Percentiles rank a stretch among this genome's conserved stretches.
Conservation (phyloP, 2,797 vertebrate species). For the Pogoniulus pusillus region DNA sequence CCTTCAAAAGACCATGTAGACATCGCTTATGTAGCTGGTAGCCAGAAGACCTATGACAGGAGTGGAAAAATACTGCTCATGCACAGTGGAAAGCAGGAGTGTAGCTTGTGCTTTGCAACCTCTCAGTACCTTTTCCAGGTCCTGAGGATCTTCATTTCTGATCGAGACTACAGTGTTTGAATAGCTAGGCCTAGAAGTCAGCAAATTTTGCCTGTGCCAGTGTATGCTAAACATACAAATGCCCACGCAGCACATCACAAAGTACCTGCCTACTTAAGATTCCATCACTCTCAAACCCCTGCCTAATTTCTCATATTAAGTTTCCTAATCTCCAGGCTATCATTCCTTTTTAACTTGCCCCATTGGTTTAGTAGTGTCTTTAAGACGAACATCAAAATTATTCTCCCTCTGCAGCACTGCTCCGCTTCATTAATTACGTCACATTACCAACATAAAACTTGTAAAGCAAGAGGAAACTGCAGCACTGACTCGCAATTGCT, state of each 20-base stretch:
- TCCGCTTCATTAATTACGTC: constrained; percentile 58
- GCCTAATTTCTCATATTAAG: background rate
- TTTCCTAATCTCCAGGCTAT: constrained; percentile 48
- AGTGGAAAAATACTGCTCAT: constrained; percentile 65
- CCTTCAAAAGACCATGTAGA: constrained; percentile 62
- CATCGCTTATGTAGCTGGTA: constrained; percentile 41
- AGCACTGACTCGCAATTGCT: background rate
- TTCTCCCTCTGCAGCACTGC: constrained; percentile 31
- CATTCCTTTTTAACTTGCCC: constrained; percentile 48
- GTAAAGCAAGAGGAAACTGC: constrained; percentile 23
- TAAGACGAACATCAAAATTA: constrained; percentile 55
- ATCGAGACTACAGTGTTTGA: background rate
- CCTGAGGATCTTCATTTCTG: background rate
- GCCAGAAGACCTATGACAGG: constrained; percentile 44
- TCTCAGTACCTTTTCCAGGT: background rate
- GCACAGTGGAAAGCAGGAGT: background rate
- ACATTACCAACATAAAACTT: constrained; percentile 48
- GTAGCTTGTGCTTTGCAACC: background rate
- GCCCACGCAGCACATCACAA: background rate
- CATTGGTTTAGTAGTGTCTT: constrained; percentile 59
- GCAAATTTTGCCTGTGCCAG: background rate
- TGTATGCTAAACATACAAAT: background rate
- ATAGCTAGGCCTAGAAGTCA: background rate
- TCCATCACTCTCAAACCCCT: background rate
- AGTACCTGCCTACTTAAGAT: background rate